Conservation (phyloP, 2,113 vertebrate genomes). For the Hiodon alosoides region DNA sequence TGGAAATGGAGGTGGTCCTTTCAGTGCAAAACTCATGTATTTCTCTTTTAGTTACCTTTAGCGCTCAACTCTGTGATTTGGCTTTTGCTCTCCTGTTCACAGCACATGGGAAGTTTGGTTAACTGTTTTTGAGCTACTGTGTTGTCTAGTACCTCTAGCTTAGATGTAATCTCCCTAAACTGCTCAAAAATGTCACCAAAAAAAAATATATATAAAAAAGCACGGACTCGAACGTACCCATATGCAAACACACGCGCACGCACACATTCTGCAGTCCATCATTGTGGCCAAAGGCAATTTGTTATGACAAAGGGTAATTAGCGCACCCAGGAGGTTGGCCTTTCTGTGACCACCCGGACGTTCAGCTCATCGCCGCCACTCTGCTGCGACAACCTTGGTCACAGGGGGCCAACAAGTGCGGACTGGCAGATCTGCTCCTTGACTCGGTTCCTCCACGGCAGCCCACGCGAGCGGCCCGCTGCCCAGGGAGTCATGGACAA, state of each 20-base stretch:
- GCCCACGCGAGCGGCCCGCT: neutral
- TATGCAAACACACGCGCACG: neutral
- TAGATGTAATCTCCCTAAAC: too few relatives aligned
- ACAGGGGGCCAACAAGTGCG: conserved; percentile 25
- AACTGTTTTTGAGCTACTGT: neutral
- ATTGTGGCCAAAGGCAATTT: conserved; percentile 13
- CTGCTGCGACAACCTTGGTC: conserved; percentile 35
- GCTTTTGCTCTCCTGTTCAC: neutral
- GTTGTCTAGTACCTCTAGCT: too few relatives aligned
- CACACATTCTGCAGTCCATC: conserved; percentile 2
- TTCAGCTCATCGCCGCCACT: conserved; percentile 21
- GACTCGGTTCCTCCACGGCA: neutral
- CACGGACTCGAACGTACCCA: neutral
- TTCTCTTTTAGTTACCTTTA: neutral
- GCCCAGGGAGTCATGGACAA: neutral
- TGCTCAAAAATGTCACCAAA: too few relatives aligned
- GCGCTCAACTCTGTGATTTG: neutral
- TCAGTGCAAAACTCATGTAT: too few relatives aligned
- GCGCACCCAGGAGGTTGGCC: conserved; percentile 19
- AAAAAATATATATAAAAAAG: neutral
- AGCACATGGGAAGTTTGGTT: neutral
- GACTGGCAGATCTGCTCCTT: neutral
- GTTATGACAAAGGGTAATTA: conserved; percentile 43
- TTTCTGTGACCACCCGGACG: conserved; percentile 28
- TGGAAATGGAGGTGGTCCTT: too few relatives aligned